Percentiles rank a stretch among this genome's conserved stretches.
These are phyloP conservation scores for Coleophora deauratella DNA, from an alignment of 2,888 invertebrate genomes.

Conservation along the genomic window DNA sequence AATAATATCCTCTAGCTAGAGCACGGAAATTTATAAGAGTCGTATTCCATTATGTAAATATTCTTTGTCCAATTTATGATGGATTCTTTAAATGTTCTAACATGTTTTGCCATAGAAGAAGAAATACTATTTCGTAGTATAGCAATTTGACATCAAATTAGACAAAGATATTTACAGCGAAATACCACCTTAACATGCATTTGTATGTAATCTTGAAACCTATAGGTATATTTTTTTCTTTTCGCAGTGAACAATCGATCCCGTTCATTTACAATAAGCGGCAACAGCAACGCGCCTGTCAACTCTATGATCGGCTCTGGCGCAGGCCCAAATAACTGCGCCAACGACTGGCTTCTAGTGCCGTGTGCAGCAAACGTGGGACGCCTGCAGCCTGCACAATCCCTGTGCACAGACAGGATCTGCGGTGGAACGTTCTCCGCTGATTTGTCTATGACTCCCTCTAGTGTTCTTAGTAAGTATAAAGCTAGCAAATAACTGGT, in stretches of 20 bases:
- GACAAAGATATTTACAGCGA: too few relatives aligned
- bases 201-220: too few relatives aligned
- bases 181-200: too few relatives aligned
- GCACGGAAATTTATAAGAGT: too few relatives aligned
- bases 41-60: too few relatives aligned
- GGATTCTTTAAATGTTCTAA: too few relatives aligned
- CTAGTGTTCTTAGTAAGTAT: conserved; percentile 83
- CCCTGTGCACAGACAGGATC: conserved; percentile 83
- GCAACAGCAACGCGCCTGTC: conserved; percentile 81
- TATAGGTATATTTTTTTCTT: background rate
- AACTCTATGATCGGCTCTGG: conserved; percentile 81
- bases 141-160: too few relatives aligned
- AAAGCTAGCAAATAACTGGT: too few relatives aligned
- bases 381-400: conserved; percentile 70
- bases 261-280: conserved; percentile 83
- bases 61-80: too few relatives aligned
- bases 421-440: conserved; percentile 86
- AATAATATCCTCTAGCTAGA: too few relatives aligned
- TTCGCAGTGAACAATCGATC: conserved; percentile 79
- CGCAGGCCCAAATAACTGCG: conserved; percentile 79
- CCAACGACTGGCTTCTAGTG: conserved; percentile 85
- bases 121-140: too few relatives aligned
- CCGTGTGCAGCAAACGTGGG: conserved; percentile 84
- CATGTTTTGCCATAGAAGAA: too few relatives aligned
- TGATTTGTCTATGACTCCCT: conserved; percentile 79